A percentile compares a stretch with the other conserved stretches of the same genome.
Evolutionary conservation across 2,113 vertebrate genomes (phyloP).

Genomic region (Dicaeum eximium): DNA sequence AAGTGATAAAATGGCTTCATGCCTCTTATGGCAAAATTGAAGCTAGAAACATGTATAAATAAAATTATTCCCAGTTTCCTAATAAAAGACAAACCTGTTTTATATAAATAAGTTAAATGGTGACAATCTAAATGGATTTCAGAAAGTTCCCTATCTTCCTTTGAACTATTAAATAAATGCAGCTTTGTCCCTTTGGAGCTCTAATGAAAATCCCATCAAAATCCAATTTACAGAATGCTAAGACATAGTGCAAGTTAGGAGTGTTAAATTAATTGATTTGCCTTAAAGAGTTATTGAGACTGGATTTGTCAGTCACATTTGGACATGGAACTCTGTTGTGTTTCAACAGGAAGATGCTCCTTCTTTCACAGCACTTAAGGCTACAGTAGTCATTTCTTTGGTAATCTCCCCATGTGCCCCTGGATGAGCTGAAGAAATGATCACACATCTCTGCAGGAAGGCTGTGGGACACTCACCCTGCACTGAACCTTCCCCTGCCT

Average conservation of each 20-base stretch:
- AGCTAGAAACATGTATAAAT: not conserved
- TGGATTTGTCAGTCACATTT: not conserved
- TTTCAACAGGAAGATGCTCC: not conserved
- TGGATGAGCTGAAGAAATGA: not conserved
- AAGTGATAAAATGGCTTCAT: not conserved
- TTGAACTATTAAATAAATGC: not conserved
- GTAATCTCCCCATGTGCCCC: not conserved
- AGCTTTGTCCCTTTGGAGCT: not conserved
- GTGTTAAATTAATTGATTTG: not conserved
- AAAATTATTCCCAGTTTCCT: not conserved
- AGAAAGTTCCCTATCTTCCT: not conserved
- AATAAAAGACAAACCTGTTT: not conserved
- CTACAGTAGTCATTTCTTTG: not conserved
- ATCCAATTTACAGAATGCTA: not conserved
- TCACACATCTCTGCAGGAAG: not conserved
- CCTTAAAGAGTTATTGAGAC: not conserved
- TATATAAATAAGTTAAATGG: not conserved
- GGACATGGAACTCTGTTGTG: fast-evolving
- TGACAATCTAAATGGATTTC: not conserved
- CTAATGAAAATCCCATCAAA: conserved; percentile 22
- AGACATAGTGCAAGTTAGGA: not conserved
- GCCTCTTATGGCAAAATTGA: not conserved
- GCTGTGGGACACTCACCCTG: not conserved
- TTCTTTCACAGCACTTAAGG: not conserved
- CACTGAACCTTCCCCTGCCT: not conserved